Base-by-base conservation (phyloP, 2,888 invertebrate species). In the Stomorhina lunata region DNA sequence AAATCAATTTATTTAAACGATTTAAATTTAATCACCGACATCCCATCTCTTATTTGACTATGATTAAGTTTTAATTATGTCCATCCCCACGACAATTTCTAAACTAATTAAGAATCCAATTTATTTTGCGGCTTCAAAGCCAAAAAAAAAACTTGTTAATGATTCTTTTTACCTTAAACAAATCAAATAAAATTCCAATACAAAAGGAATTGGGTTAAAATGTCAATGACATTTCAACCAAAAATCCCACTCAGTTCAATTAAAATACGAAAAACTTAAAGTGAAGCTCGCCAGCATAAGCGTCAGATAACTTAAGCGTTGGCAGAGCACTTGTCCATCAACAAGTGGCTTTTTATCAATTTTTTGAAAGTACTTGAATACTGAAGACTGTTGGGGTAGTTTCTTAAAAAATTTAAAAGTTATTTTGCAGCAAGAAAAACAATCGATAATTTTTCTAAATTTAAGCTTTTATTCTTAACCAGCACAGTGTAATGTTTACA, bases 141-240 rank as follows among this genome's bases (percentile, higher is more conserved):
- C n/a, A n/a, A n/a, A n/a, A n/a, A n/a, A n/a, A n/a, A n/a, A n/a
- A n/a, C n/a, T n/a, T n/a, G n/a, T n/a, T n/a, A n/a, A n/a, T n/a
- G 7, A 20, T 22, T 12, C n/a, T 37, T n/a, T 32, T 59, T 12
- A 59, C 3, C 22, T 6, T n/a, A 37, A 37, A 22, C n/a, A 25
- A 25, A 25, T 40, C 37, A 20, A 37, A 22, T 12, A n/a, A 12
- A 17, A 25, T 25, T 50, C 25, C n/a, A 25, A 27, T 63, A 20
- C 17, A 5, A 6, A 45, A 27, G n/a, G 12, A 53, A 68, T 53
- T 27, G 37, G 53, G 53, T 53, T 53, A 53, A 66, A 45, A 68
- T 68, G 53, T 55, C 55, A 55, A 4, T 20, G 69, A 43, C 69
- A 40, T 69, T 69, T 69, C 7, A 59, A 32, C 32, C 43, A 32